These are phyloP conservation scores for Coranthus polyacanthus DNA, from an alignment of 2,797 vertebrate species.

Conservation along the genomic window DNA sequence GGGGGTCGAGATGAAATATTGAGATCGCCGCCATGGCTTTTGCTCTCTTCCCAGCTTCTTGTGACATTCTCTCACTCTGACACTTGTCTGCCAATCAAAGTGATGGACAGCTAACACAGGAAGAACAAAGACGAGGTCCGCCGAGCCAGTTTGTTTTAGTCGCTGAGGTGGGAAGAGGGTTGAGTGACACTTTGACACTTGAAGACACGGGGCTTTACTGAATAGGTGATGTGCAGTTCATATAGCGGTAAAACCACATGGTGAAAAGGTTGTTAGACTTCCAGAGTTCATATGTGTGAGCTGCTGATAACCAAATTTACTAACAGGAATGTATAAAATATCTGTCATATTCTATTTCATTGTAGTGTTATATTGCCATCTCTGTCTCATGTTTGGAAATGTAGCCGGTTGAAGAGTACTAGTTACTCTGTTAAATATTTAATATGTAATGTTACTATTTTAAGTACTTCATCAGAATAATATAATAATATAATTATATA, in stretches of 20 bases:
- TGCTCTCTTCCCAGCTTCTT: slow-evolving; percentile 66
- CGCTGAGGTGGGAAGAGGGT: slow-evolving; percentile 56
- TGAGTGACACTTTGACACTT: slow-evolving; percentile 62
- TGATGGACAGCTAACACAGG: slow-evolving; percentile 83
- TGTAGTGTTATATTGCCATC: neutral
- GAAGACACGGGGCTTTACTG: slow-evolving; percentile 35
- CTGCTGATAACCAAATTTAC: slow-evolving; percentile 17
- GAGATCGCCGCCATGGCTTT: slow-evolving; percentile 76
- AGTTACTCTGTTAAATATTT: no score
- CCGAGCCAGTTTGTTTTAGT: slow-evolving; percentile 72
- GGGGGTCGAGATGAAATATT: slow-evolving; percentile 82
- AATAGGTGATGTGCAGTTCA: slow-evolving; percentile 27
- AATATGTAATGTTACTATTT: no score
- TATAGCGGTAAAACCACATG: slow-evolving; percentile 34
- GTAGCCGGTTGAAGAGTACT: no score
- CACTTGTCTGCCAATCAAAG: slow-evolving; percentile 87
- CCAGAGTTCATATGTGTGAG: slow-evolving; percentile 7
- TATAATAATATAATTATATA: no score
- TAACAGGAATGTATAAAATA: neutral
- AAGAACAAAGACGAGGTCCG: slow-evolving; percentile 65
- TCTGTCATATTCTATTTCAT: neutral
- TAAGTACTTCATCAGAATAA: no score
- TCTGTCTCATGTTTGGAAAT: no score
- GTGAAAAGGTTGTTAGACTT: slow-evolving; percentile 18
- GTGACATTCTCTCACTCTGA: slow-evolving; percentile 82